A percentile compares a stretch with the other conserved stretches of the same genome.
These are phyloP conservation scores for Barnardius zonarius DNA, from an alignment of 2,113 vertebrate species.

Conservation along the genomic window DNA sequence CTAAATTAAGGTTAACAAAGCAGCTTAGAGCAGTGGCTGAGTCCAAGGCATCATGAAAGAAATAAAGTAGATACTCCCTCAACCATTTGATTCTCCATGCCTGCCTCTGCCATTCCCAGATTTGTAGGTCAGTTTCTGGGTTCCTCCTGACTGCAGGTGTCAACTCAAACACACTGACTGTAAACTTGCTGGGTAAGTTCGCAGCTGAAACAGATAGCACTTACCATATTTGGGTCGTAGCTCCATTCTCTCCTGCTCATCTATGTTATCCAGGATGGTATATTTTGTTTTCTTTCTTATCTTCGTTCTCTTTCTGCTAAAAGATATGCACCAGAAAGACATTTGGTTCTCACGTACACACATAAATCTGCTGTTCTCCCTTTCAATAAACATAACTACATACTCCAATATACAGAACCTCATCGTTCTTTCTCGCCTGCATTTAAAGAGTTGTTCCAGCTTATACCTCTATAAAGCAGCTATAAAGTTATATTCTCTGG, in stretches of 20 bases:
- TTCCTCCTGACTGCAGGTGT: not conserved
- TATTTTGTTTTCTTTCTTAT: slow-evolving; percentile 89
- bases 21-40: not conserved
- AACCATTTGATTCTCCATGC: not conserved
- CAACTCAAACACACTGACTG: not conserved
- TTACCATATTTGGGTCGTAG: slow-evolving; percentile 86
- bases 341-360: not conserved
- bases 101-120: not conserved
- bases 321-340: not conserved
- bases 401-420: not conserved
- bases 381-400: not conserved
- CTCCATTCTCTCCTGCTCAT: slow-evolving; percentile 90
- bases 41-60: not conserved
- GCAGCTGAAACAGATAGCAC: not conserved
- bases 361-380: not conserved
- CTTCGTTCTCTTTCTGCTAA: slow-evolving; percentile 81
- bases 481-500: not conserved
- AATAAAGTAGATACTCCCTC: not conserved
- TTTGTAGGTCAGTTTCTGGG: not conserved
- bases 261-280: slow-evolving; percentile 89
- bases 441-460: not conserved
- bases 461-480: not conserved
- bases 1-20: not conserved
- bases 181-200: not conserved
- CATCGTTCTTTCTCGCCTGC: not conserved